These are phyloP conservation scores for Spinibarbus caldwelli DNA, from an alignment of 2,797 vertebrate genomes.

Conservation along the genomic window DNA sequence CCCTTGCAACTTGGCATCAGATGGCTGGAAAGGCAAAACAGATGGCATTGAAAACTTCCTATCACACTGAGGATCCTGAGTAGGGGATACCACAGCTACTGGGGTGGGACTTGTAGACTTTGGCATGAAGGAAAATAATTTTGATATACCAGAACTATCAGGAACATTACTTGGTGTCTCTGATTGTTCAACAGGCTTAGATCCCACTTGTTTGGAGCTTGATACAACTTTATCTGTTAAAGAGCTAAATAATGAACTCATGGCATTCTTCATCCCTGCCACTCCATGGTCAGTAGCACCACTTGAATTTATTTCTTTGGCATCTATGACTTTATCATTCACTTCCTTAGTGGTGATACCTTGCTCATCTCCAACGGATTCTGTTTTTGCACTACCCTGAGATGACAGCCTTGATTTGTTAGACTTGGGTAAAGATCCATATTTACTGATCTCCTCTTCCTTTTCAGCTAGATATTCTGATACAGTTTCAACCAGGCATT, in stretches of 20 bases:
- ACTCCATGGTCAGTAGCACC: conserved; percentile 65
- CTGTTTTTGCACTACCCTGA: conserved; percentile 69
- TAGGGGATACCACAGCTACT: conserved; percentile 74
- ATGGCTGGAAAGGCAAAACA: conserved; percentile 67
- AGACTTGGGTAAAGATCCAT: conserved; percentile 84
- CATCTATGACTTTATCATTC: conserved; percentile 62
- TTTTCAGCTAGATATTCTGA: conserved; percentile 98
- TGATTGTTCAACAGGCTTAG: conserved; percentile 71
- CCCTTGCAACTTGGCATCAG: conserved; percentile 61
- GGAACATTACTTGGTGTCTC: conserved; percentile 66
- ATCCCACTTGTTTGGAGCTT: conserved; percentile 77
- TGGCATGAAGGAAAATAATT: conserved; percentile 76
- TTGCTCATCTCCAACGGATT: conserved; percentile 73
- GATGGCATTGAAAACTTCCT: conserved; percentile 68
- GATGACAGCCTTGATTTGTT: conserved; percentile 78
- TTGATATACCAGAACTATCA: conserved; percentile 75
- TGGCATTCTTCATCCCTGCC: conserved; percentile 83
- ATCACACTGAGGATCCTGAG: conserved; percentile 71
- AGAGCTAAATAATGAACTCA: conserved; percentile 86
- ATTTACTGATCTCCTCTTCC: conserved; percentile 95
- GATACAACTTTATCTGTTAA: conserved; percentile 86
- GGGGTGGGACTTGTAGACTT: conserved; percentile 74
- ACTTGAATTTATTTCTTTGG: conserved; percentile 57
- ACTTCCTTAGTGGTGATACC: conserved; percentile 61
- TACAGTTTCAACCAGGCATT: conserved; percentile 94